Conservation (phyloP, 2,797 vertebrate genomes). For the Parambassis ranga region DNA sequence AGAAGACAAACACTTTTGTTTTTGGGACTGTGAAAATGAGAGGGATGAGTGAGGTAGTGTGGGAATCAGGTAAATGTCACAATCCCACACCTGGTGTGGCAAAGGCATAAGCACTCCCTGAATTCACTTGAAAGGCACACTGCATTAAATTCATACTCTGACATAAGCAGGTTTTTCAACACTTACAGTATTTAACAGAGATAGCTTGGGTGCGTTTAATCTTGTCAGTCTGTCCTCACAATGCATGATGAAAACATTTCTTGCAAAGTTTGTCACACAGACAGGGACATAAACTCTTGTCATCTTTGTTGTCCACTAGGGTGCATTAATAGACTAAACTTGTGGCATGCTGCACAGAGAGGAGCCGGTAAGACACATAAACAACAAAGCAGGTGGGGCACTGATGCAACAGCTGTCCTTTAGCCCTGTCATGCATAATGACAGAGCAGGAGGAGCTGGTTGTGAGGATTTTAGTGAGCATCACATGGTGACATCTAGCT, state of each 20-base stretch:
- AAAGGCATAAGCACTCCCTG: conserved; percentile 63
- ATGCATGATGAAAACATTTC: not conserved
- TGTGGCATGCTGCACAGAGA: not conserved
- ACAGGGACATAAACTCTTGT: not conserved
- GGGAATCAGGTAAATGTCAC: conserved; percentile 81
- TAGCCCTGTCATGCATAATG: conserved; percentile 43
- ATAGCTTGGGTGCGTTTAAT: conserved; percentile 1
- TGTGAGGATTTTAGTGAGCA: conserved; percentile 56
- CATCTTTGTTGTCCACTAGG: conserved; percentile 37
- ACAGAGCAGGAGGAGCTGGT: conserved; percentile 74
- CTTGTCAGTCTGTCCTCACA: too few species aligned
- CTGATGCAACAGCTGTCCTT: conserved; percentile 70
- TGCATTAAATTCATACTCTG: conserved; percentile 14
- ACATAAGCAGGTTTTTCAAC: conserved; percentile 63
- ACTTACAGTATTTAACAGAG: conserved; percentile 11
- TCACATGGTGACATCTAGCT: conserved; percentile 62
- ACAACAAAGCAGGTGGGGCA: conserved; percentile 47
- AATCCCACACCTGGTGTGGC: conserved; percentile 79
- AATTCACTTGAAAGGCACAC: conserved; percentile 49
- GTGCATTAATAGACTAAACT: conserved; percentile 21
- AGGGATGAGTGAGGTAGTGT: conserved; percentile 74
- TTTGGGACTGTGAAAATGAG: conserved; percentile 75
- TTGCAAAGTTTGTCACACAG: too few species aligned
- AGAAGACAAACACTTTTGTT: conserved; percentile 78
- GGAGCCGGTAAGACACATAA: conserved; percentile 23